Percentiles rank a stretch among this genome's conserved stretches.
Conservation (phyloP, 1,140 invertebrate genomes). For the Caenorhabditis elegans region WBcel235 BX284605.5:11317501-11318000, state of each 20-base stretch:
- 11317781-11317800: background rate
- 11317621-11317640: constrained; percentile 10
- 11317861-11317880: constrained; percentile 3
- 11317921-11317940: constrained; percentile 4
- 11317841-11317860: background rate
- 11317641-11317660: constrained; percentile 12
- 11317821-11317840: background rate
- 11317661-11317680: background rate
- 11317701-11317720: constrained; percentile 3
- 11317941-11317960: background rate
- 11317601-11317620: constrained; percentile 29
- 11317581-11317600: background rate
- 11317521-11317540: background rate
- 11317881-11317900: background rate
- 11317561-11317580: constrained; percentile 12
- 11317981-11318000: background rate
- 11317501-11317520: constrained; percentile 8
- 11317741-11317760: background rate
- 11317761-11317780: background rate
- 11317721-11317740: background rate
- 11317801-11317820: background rate
- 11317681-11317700: constrained; percentile 1
- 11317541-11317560: background rate
- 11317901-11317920: background rate
- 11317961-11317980: background rate